Conservation (phyloP, 2,888 invertebrate species). For the Fragum whitleyi region DNA sequence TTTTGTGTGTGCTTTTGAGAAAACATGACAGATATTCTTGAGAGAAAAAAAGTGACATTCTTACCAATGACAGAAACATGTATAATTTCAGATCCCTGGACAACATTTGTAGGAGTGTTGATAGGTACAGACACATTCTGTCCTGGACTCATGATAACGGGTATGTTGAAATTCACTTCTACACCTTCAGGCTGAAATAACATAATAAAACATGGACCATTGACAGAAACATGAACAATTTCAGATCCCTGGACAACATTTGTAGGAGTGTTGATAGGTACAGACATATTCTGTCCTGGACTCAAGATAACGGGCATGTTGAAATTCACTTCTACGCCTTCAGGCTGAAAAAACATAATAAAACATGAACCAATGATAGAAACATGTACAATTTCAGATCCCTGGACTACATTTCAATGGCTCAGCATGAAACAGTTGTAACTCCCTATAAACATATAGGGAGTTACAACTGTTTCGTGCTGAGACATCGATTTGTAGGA, state of each 20-base stretch:
- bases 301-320: constrained; percentile 69
- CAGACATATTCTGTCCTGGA: constrained; percentile 83
- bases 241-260: constrained; percentile 86
- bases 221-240: constrained; percentile 20
- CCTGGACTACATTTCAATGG: constrained; percentile 87
- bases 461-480: no score
- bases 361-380: constrained; percentile 16
- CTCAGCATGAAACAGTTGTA: no score
- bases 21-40: no score
- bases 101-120: constrained; percentile 88
- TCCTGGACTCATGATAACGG: constrained; percentile 61
- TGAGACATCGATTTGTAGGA: no score
- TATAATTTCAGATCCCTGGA: constrained; percentile 82
- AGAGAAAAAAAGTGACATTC: no score
- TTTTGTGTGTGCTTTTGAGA: no score
- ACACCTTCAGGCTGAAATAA: constrained; percentile 70
- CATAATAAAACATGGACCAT: constrained; percentile 7
- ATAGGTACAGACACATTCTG: constrained; percentile 88
- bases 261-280: constrained; percentile 90
- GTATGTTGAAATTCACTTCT: constrained; percentile 71
- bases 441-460: no score
- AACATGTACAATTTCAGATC: constrained; percentile 19
- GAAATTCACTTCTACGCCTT: constrained; percentile 74
- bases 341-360: constrained; percentile 55
- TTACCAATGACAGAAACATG: constrained; percentile 24